Conservation (phyloP, 2,113 vertebrate species). For the Apeltes quadracus region DNA sequence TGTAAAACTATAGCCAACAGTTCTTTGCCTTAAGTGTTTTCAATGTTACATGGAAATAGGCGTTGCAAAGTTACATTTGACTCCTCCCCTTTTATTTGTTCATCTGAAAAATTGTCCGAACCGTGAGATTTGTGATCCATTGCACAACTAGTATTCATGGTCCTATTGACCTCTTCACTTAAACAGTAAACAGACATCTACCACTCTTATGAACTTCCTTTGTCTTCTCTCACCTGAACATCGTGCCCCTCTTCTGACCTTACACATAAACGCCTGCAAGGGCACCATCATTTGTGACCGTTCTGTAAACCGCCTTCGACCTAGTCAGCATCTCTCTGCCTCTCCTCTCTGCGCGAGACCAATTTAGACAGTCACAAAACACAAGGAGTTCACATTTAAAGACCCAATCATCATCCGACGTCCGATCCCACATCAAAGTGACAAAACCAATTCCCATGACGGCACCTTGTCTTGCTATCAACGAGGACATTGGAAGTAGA, state of each 20-base stretch:
- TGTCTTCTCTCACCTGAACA: too few relatives aligned
- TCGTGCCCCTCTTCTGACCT: slow-evolving; percentile 32
- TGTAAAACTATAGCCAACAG: too few relatives aligned
- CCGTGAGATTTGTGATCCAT: too few relatives aligned
- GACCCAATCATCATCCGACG: neutral
- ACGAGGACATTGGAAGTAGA: neutral
- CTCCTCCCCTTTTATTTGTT: too few relatives aligned
- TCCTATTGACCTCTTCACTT: neutral
- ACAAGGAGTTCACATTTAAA: neutral
- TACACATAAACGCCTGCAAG: slow-evolving; percentile 28
- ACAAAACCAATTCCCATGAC: neutral
- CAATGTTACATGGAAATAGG: too few relatives aligned
- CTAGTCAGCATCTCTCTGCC: slow-evolving; percentile 14
- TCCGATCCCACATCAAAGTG: neutral
- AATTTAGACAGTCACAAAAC: neutral
- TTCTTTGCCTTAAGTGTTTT: too few relatives aligned
- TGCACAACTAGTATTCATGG: neutral
- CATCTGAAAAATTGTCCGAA: too few relatives aligned
- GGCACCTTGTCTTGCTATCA: neutral
- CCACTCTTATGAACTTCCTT: too few relatives aligned
- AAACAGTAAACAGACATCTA: slow-evolving; percentile 25
- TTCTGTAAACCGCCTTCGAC: slow-evolving; percentile 12
- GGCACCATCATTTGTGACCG: slow-evolving; percentile 32
- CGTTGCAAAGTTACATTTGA: too few relatives aligned
- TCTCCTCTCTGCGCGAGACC: neutral